Conservation (phyloP, 2,113 vertebrate genomes). For the Chitala chitala region DNA sequence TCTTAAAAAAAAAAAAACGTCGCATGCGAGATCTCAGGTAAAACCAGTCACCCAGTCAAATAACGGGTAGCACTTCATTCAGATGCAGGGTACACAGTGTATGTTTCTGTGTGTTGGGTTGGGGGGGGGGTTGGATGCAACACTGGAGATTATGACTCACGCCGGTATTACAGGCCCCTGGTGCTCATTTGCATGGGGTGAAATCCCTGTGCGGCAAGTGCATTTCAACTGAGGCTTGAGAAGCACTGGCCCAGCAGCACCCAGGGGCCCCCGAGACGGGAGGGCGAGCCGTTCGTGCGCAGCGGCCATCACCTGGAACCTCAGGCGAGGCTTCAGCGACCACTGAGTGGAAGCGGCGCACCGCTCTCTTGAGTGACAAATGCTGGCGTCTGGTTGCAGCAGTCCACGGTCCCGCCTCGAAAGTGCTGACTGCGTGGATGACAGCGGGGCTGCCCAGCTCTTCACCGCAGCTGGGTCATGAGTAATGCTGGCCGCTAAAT, state of each 20-base stretch:
- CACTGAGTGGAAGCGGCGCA: no score
- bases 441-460: no score
- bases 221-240: not conserved
- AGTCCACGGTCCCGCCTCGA: not conserved
- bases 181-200: slow-evolving; percentile 43
- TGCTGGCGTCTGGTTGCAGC: no score
- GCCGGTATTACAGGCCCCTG: slow-evolving; percentile 2
- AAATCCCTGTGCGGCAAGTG: slow-evolving; percentile 35
- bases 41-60: no score
- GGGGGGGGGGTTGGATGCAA: not conserved
- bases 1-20: no score
- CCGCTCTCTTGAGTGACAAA: no score
- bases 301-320: not conserved
- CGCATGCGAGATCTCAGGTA: not conserved
- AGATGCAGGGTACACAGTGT: not conserved
- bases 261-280: not conserved
- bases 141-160: slow-evolving; percentile 42
- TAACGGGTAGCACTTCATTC: no score
- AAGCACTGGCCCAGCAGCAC: not conserved
- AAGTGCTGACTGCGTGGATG: not conserved
- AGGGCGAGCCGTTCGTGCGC: not conserved
- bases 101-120: not conserved
- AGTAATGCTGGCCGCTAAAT: no score
- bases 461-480: not conserved
- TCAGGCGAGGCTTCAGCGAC: not conserved